Evolutionary conservation across 2,888 invertebrate species (phyloP).

Genomic region (Eilema depressum): DNA sequence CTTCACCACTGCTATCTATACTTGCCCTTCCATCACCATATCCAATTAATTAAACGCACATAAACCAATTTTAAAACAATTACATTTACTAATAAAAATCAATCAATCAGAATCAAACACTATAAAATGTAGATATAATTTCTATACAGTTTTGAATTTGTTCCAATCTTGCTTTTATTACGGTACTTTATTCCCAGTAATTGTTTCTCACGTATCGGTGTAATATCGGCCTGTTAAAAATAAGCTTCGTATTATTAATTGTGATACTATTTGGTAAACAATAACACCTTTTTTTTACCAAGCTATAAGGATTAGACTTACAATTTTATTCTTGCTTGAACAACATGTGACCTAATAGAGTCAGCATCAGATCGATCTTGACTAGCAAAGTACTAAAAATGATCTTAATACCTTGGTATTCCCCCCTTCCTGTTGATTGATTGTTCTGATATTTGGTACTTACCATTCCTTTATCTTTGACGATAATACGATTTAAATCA

Average conservation of each 20-base stretch:
- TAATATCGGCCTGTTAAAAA: conserved; percentile 22
- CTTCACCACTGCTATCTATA: no score
- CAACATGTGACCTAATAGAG: no score
- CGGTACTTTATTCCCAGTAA: conserved; percentile 33
- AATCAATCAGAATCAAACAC: conserved; percentile 40
- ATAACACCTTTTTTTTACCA: no score
- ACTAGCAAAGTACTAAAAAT: no score
- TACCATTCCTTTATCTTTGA: no score
- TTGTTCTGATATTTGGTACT: no score
- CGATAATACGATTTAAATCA: no score
- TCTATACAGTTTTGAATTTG: conserved; percentile 35
- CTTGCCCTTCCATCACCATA: not conserved
- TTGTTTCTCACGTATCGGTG: conserved; percentile 50
- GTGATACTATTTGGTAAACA: conserved; percentile 10
- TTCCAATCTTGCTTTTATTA: conserved; percentile 47
- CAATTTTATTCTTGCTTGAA: not conserved
- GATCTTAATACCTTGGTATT: no score
- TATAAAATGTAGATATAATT: conserved; percentile 33
- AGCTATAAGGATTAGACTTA: no score
- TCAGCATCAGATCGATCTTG: no score
- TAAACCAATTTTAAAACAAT: conserved; percentile 33
- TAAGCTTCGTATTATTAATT: conserved; percentile 20
- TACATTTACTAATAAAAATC: conserved; percentile 14
- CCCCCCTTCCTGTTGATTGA: no score
- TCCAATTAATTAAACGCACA: conserved; percentile 36